Evolutionary conservation across 2,113 vertebrate species (phyloP).

Genomic region (Oryzias curvinotus): DNA sequence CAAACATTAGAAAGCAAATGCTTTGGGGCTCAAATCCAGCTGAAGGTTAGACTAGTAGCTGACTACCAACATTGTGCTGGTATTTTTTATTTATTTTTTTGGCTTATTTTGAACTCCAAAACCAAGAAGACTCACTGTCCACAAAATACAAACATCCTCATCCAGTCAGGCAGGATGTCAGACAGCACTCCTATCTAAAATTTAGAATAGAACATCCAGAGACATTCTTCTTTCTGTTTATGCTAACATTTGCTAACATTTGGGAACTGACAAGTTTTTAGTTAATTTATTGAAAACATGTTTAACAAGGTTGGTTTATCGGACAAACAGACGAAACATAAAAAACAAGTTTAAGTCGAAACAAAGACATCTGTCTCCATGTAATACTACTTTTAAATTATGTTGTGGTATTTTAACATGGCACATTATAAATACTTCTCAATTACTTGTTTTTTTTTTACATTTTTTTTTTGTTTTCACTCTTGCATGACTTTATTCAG

Average conservation of each 20-base stretch:
- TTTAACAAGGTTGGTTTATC: too few species aligned
- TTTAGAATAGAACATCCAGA: background rate
- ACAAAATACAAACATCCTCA: background rate
- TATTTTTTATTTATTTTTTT: background rate
- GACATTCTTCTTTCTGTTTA: background rate
- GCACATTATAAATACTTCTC: too few species aligned
- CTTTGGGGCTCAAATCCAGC: slow-evolving; percentile 25
- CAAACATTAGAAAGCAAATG: slow-evolving; percentile 32
- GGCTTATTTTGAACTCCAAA: slow-evolving; percentile 9
- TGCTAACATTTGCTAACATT: background rate
- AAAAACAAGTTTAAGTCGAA: too few species aligned
- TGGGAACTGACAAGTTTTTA: background rate
- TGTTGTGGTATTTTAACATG: too few species aligned
- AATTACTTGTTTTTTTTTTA: too few species aligned
- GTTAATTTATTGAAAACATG: too few species aligned
- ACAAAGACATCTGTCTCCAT: too few species aligned
- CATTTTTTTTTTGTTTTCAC: too few species aligned
- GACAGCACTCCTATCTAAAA: background rate
- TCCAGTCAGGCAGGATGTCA: background rate
- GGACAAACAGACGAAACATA: too few species aligned
- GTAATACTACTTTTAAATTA: too few species aligned
- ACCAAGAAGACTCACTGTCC: background rate
- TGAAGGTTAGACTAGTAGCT: slow-evolving; percentile 30
- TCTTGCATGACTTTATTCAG: background rate
- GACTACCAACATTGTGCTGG: slow-evolving; percentile 35